Conservation (phyloP, 1,140 invertebrate species). For the Cydia pomonella region DNA sequence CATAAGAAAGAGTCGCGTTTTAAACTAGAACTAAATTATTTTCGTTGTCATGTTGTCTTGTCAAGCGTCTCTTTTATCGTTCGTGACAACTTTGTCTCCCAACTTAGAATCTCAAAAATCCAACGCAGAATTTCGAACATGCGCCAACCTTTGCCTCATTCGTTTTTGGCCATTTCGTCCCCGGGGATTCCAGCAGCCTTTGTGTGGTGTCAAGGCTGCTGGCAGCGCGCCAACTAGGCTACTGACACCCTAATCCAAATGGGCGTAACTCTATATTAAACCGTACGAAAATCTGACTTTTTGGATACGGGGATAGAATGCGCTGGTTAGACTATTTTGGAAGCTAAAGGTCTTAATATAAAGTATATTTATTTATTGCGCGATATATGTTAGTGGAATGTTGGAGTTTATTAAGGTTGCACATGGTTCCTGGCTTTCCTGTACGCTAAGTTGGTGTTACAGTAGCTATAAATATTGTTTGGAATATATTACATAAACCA, state of each 20-base stretch:
- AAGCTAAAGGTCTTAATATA: slow-evolving; percentile 12
- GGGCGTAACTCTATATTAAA: background rate
- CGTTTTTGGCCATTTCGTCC: slow-evolving; percentile 15
- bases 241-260: background rate
- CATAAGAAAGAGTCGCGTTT: no score
- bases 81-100: no score
- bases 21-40: no score
- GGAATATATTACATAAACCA: no score
- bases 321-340: slow-evolving; percentile 13
- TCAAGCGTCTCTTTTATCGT: no score
- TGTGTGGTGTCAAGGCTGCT: slow-evolving; percentile 40
- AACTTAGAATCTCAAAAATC: background rate
- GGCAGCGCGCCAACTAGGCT: slow-evolving; percentile 49
- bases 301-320: background rate
- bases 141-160: background rate
- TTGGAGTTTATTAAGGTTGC: background rate
- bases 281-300: background rate
- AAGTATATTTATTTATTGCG: background rate
- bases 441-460: background rate
- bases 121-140: background rate
- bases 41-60: no score
- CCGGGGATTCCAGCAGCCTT: background rate
- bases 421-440: background rate
- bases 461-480: no score
- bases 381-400: background rate